Percentiles rank a stretch among this genome's conserved stretches.
Evolutionary conservation across 37 sponge, comb jelly and placozoan species (phyloP).

Genomic region (Geodia barretti): DNA sequence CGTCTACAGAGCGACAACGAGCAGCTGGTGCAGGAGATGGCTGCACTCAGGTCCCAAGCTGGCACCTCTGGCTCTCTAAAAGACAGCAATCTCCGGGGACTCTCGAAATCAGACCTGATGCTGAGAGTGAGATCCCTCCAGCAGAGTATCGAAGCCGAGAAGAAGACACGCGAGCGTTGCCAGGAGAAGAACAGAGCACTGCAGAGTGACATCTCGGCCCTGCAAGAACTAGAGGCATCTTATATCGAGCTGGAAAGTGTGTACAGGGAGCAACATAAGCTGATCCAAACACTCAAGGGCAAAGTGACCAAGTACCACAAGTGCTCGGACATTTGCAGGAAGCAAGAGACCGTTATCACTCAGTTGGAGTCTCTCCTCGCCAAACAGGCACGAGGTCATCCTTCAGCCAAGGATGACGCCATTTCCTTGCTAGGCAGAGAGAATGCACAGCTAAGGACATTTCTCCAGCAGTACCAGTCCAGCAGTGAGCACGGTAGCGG

Average conservation of each 20-base stretch:
- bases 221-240: slow-evolving; percentile 33
- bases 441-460: slow-evolving; percentile 7
- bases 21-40: slow-evolving; percentile 12
- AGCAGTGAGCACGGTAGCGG: neutral
- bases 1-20: slow-evolving; percentile 24
- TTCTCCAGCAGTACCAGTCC: slow-evolving; percentile 3
- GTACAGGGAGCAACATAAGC: slow-evolving; percentile 56
- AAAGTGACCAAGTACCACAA: slow-evolving; percentile 58
- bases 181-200: slow-evolving; percentile 35
- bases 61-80: neutral
- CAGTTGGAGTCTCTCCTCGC: slow-evolving; percentile 46
- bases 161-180: neutral
- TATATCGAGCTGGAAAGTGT: slow-evolving; percentile 48
- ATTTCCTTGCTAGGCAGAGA: slow-evolving; percentile 4
- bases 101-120: slow-evolving; percentile 45
- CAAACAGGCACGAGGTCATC: slow-evolving; percentile 1
- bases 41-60: neutral
- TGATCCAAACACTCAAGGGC: slow-evolving; percentile 34
- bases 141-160: neutral
- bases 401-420: neutral
- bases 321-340: slow-evolving; percentile 37
- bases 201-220: slow-evolving; percentile 24
- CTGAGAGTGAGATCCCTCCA: slow-evolving; percentile 25
- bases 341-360: slow-evolving; percentile 48
- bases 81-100: slow-evolving; percentile 2